Percentiles rank a stretch among this genome's conserved stretches.
These are phyloP conservation scores for Patella pellucida DNA, from an alignment of 2,888 invertebrate genomes.

Conservation along the genomic window DNA sequence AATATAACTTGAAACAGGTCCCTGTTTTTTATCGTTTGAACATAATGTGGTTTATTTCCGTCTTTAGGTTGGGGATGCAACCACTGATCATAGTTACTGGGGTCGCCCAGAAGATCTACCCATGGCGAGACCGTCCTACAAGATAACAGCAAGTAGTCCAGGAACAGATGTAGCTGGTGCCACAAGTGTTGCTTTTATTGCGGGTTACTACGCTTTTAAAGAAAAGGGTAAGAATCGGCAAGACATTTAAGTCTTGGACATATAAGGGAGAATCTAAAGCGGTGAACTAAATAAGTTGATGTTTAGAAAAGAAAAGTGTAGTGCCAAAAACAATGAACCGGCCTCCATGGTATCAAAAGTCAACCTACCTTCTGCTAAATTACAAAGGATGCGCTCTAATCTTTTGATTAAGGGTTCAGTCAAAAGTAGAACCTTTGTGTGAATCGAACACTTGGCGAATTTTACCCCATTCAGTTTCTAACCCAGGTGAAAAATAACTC, in stretches of 20 bases:
- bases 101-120: constrained; percentile 77
- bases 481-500: constrained; percentile 12
- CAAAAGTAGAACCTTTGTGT: constrained; percentile 5
- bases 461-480: constrained; percentile 12
- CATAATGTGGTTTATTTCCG: background rate
- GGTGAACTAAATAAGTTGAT: no score
- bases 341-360: no score
- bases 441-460: constrained; percentile 21
- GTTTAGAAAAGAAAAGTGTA: no score
- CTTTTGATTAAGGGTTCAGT: no score
- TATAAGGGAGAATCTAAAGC: no score
- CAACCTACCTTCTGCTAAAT: no score
- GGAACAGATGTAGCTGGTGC: constrained; percentile 77
- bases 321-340: no score
- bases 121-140: constrained; percentile 75
- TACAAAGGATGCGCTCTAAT: no score
- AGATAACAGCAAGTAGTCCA: constrained; percentile 75
- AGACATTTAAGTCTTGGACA: no score
- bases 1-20: no score
- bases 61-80: constrained; percentile 70
- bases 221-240: constrained; percentile 35
- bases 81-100: constrained; percentile 76
- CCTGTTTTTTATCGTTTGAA: no score
- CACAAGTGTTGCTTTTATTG: constrained; percentile 76
- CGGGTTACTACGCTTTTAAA: constrained; percentile 74